Evolutionary conservation across 2,888 invertebrate species (phyloP).

Genomic region (Cheilosia urbana): DNA sequence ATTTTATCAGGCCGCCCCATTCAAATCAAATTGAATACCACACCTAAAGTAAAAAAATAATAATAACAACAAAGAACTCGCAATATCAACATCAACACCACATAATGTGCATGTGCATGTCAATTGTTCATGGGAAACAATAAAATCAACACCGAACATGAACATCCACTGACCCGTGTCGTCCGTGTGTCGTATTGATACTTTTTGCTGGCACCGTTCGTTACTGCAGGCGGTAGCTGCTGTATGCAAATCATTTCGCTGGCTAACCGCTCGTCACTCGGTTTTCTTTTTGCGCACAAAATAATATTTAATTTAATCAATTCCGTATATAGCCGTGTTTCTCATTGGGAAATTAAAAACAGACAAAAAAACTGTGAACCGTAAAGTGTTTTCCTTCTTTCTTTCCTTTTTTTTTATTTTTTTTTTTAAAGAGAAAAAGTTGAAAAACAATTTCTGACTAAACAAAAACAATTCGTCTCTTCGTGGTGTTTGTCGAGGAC

Average conservation of each 20-base stretch:
- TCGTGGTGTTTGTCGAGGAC: background rate
- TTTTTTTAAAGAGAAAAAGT: conserved; percentile 17
- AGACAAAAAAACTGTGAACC: conserved; percentile 15
- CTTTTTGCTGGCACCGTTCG: conserved; percentile 26
- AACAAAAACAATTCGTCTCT: conserved; percentile 55
- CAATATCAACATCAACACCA: conserved; percentile 50
- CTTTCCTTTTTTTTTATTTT: background rate
- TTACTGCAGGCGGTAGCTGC: background rate
- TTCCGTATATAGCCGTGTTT: background rate
- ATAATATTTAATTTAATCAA: conserved; percentile 47
- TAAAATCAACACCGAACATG: conserved; percentile 55
- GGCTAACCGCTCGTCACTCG: conserved; percentile 7
- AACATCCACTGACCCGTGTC: conserved; percentile 35
- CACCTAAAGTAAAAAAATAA: background rate
- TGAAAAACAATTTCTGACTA: conserved; percentile 50
- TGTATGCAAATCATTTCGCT: background rate
- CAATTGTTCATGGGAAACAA: conserved; percentile 51
- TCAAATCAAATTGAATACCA: conserved; percentile 41
- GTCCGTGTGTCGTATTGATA: conserved; percentile 29
- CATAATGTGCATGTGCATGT: conserved; percentile 49
- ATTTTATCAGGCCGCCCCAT: conserved; percentile 5
- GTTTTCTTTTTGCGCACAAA: background rate
- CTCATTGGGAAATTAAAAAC: conserved; percentile 41
- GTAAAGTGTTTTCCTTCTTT: background rate
- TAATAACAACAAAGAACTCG: conserved; percentile 16